Evolutionary conservation across 2,888 invertebrate species (phyloP).

Genomic region (Drosophila anomalata): DNA sequence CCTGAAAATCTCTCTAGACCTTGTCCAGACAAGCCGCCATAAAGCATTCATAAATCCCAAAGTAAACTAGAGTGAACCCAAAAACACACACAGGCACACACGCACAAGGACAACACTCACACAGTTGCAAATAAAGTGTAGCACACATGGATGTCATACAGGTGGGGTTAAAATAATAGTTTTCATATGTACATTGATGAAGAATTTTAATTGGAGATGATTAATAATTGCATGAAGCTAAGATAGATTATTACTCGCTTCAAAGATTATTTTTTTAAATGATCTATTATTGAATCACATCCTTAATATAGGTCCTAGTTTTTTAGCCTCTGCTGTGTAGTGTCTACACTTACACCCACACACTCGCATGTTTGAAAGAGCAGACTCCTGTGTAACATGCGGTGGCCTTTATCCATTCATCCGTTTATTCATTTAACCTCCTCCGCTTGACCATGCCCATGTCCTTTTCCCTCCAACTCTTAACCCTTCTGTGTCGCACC

Average conservation of each 20-base stretch:
- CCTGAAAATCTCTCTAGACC: constrained; percentile 55
- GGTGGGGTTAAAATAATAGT: not conserved
- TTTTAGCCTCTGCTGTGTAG: constrained; percentile 12
- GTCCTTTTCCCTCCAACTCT: constrained; percentile 10
- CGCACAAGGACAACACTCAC: constrained; percentile 1
- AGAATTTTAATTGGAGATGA: too few relatives aligned
- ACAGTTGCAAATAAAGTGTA: not conserved
- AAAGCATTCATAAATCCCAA: constrained; percentile 84
- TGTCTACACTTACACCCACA: constrained; percentile 2
- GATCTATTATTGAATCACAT: too few relatives aligned
- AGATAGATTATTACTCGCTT: too few relatives aligned
- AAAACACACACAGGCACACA: constrained; percentile 29
- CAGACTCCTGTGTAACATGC: constrained; percentile 74
- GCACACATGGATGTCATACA: not conserved
- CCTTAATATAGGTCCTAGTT: not conserved
- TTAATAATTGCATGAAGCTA: too few relatives aligned
- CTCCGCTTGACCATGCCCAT: constrained; percentile 36
- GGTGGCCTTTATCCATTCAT: constrained; percentile 79
- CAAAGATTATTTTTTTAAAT: too few relatives aligned
- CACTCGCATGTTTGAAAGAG: constrained; percentile 7
- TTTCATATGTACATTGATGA: not conserved
- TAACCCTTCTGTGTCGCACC: constrained; percentile 2
- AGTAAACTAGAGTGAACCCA: constrained; percentile 78
- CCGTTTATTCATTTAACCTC: constrained; percentile 75
- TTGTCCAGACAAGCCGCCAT: constrained; percentile 77